phyloP scores from a whole-genome alignment of 1,140 invertebrate species.

The Drosophila novamexicana region DNA sequence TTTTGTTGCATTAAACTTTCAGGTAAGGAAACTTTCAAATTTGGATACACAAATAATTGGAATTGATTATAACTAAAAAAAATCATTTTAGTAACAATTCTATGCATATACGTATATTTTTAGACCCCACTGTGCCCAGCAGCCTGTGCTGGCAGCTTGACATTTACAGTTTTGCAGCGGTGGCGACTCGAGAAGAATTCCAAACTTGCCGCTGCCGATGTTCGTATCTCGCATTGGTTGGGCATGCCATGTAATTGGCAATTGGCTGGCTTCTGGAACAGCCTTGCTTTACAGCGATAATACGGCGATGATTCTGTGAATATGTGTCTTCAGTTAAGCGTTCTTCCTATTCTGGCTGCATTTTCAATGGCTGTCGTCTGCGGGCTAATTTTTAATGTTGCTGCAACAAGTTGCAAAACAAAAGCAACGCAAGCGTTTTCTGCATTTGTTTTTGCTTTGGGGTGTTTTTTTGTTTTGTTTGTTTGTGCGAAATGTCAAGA shows the following conservation, averaged over 20 bases:
- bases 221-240: constrained; percentile 17
- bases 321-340: constrained; percentile 23
- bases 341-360: constrained; percentile 19
- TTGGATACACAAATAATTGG: no score
- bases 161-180: constrained; percentile 52
- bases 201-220: constrained; percentile 40
- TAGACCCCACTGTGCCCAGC: constrained; percentile 42
- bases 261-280: constrained; percentile 5
- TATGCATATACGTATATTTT: background rate
- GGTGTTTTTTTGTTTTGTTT: constrained; percentile 3
- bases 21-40: no score
- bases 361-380: constrained; percentile 13
- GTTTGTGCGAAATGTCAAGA: constrained; percentile 76
- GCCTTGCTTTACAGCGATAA: constrained; percentile 40
- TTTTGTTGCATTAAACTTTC: no score
- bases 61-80: no score
- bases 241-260: constrained; percentile 4
- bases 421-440: constrained; percentile 55
- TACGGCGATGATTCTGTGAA: constrained; percentile 39
- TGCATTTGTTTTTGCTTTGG: constrained; percentile 32
- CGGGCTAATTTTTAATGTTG: constrained; percentile 28
- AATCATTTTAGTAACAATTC: no score
- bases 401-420: constrained; percentile 71
- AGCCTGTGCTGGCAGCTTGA: constrained; percentile 38
- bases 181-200: constrained; percentile 46